A percentile compares a stretch with the other conserved stretches of the same genome.
Evolutionary conservation across 2,113 vertebrate species (phyloP).

Genomic region (Pithys albifrons): DNA sequence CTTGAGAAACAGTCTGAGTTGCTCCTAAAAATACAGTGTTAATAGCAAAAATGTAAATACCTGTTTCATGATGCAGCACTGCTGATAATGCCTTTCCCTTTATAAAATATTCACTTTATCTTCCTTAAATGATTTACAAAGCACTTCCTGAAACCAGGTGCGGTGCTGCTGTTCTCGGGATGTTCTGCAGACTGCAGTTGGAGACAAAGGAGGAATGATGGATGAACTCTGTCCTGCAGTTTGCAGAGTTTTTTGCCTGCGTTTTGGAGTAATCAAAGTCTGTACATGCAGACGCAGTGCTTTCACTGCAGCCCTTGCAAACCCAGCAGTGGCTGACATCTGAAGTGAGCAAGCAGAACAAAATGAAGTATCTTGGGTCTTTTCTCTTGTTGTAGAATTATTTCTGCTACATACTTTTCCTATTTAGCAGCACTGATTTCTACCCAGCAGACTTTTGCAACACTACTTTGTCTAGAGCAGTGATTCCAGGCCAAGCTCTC

Average conservation of each 20-base stretch:
- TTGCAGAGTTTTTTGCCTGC: neutral
- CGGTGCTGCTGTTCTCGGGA: neutral
- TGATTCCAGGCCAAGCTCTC: neutral
- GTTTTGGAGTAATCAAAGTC: neutral
- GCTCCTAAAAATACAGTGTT: neutral
- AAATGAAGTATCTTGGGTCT: neutral
- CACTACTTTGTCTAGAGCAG: neutral
- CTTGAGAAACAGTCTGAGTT: neutral
- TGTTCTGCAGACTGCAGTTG: neutral
- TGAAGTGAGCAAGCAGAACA: neutral
- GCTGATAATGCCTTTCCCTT: neutral
- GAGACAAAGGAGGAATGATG: neutral
- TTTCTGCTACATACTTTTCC: neutral
- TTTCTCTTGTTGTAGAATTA: neutral
- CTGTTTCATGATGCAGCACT: neutral
- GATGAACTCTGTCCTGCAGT: neutral
- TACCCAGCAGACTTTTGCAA: neutral
- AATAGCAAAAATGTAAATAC: neutral
- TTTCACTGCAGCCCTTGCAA: neutral
- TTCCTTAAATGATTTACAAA: conserved; percentile 22
- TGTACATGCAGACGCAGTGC: neutral
- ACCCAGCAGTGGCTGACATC: neutral
- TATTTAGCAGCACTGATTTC: neutral
- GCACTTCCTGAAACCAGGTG: neutral
- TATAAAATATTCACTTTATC: conserved; percentile 1